These are phyloP conservation scores for Mormyrops attenuatus DNA, from an alignment of 2,797 vertebrate genomes.

Conservation along the genomic window DNA sequence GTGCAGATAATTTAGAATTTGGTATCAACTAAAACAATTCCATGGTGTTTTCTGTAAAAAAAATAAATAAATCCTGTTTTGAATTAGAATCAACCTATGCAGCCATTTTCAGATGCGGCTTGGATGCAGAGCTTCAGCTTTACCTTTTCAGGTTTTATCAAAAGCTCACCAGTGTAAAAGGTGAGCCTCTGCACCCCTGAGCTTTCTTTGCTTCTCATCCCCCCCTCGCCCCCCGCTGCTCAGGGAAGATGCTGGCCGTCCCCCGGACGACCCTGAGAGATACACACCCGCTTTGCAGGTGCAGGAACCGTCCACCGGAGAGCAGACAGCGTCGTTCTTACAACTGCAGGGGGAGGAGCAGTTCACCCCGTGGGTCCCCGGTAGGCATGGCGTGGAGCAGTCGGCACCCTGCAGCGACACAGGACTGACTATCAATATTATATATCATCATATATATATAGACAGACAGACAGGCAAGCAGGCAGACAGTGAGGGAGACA, in stretches of 20 bases:
- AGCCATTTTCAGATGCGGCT: background rate
- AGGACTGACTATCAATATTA: background rate
- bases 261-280: background rate
- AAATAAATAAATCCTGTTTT: background rate
- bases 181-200: background rate
- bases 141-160: background rate
- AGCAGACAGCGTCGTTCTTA: constrained; percentile 79
- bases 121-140: background rate
- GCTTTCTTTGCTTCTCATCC: background rate
- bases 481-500: background rate
- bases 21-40: background rate
- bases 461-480: background rate
- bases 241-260: background rate
- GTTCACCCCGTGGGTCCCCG: constrained; percentile 76
- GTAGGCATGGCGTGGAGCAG: constrained; percentile 73
- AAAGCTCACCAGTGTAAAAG: background rate
- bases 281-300: constrained; percentile 80
- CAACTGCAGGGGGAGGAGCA: constrained; percentile 83
- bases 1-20: background rate
- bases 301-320: constrained; percentile 87
- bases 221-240: background rate
- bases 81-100: background rate
- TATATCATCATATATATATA: background rate
- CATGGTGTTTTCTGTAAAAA: background rate
- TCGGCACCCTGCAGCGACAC: constrained; percentile 60